phyloP scores from a whole-genome alignment of 2,113 vertebrate genomes.

The Gymnocephalus cernua region DNA sequence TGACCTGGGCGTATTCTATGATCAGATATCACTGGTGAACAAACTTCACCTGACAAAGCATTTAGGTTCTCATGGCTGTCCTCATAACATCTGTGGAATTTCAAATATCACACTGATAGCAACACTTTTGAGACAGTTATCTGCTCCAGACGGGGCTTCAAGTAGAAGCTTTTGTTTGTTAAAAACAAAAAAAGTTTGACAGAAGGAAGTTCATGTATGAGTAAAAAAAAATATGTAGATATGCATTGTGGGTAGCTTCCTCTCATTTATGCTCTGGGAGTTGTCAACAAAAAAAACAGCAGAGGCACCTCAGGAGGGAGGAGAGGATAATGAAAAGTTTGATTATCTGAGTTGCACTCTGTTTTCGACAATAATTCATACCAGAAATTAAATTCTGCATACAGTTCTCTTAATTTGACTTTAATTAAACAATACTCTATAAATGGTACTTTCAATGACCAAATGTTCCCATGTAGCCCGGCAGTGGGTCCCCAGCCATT shows the following conservation, averaged over 20 bases:
- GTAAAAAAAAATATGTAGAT: constrained; percentile 34
- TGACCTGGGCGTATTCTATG: neutral
- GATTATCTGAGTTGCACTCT: constrained; percentile 91
- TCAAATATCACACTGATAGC: neutral
- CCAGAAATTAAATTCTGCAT: constrained; percentile 94
- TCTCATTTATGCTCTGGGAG: constrained; percentile 68
- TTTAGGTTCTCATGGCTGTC: neutral
- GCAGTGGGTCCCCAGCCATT: constrained; percentile 91
- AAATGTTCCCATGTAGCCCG: constrained; percentile 91
- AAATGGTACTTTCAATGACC: constrained; percentile 95
- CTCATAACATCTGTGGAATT: neutral
- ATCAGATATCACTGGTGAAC: neutral
- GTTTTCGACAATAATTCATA: constrained; percentile 93
- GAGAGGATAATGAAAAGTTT: constrained; percentile 94
- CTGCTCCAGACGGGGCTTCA: constrained; percentile 21
- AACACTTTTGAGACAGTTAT: constrained; percentile 7
- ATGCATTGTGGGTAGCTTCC: constrained; percentile 71
- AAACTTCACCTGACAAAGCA: neutral
- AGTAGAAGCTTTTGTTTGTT: constrained; percentile 24
- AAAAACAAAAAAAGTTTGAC: neutral
- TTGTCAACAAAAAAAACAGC: constrained; percentile 78
- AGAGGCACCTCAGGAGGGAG: constrained; percentile 88
- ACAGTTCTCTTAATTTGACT: constrained; percentile 95
- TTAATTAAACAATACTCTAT: constrained; percentile 98
- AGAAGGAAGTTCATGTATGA: constrained; percentile 34